Conservation (phyloP, 2,113 vertebrate species). For the Tyto alba region DNA sequence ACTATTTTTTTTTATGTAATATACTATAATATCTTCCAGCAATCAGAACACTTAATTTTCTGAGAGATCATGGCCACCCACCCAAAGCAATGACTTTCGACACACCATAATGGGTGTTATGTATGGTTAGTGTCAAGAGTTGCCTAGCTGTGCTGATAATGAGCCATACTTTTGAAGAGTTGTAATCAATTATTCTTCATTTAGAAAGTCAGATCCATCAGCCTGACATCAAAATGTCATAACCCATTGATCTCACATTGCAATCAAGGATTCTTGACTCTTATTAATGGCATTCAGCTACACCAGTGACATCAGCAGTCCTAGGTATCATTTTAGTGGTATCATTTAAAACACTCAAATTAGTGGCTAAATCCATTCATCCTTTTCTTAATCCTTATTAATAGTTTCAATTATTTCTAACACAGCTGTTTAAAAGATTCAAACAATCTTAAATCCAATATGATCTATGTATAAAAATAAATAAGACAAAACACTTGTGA, state of each 20-base stretch:
- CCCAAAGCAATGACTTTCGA: not conserved
- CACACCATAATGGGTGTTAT: not conserved
- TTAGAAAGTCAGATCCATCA: constrained; percentile 39
- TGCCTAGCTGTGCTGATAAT: constrained; percentile 21
- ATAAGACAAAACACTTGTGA: not conserved
- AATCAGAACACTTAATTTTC: not conserved
- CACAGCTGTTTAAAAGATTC: not conserved
- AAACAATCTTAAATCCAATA: not conserved
- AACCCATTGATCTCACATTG: constrained; percentile 38
- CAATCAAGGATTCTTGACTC: not conserved
- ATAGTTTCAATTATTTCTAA: not conserved
- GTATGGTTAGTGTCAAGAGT: not conserved
- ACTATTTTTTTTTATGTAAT: not conserved
- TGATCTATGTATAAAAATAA: not conserved
- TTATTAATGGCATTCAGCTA: not conserved
- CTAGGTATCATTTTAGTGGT: not conserved
- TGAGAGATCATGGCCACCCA: not conserved
- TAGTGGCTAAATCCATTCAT: not conserved
- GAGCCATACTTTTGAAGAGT: constrained; percentile 9
- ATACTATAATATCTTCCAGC: not conserved
- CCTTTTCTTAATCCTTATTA: not conserved
- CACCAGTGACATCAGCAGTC: not conserved
- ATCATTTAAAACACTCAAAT: not conserved
- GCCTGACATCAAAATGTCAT: constrained; percentile 50
- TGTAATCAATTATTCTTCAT: constrained; percentile 35